Conservation (phyloP, 2,113 vertebrate species). For the Pollachius pollachius region DNA sequence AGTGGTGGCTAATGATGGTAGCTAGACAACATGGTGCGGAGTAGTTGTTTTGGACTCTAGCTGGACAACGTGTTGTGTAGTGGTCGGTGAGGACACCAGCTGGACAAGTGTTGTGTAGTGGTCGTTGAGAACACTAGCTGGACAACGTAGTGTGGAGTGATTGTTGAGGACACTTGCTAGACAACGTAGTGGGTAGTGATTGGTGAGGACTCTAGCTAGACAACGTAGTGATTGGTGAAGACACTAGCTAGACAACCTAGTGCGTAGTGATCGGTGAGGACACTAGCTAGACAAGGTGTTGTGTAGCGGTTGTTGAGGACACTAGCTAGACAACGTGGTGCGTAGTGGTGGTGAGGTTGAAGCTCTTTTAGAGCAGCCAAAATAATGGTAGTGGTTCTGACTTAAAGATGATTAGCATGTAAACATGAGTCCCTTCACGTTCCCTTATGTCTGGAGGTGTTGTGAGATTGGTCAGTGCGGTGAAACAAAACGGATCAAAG, state of each 20-base stretch:
- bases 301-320: neutral
- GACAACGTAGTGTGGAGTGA: too few species aligned
- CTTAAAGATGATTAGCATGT: constrained; percentile 47
- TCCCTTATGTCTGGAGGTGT: constrained; percentile 14
- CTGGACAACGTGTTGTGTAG: neutral
- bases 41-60: neutral
- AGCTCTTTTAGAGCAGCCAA: neutral
- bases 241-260: too few species aligned
- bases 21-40: too few species aligned
- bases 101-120: too few species aligned
- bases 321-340: neutral
- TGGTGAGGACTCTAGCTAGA: too few species aligned
- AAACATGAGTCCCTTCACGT: constrained; percentile 58
- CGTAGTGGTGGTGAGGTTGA: neutral
- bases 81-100: neutral
- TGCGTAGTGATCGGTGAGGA: too few species aligned
- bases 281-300: too few species aligned
- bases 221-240: too few species aligned
- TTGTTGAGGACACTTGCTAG: too few species aligned
- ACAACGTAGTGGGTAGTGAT: too few species aligned
- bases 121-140: too few species aligned
- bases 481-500: constrained; percentile 11
- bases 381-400: constrained; percentile 9
- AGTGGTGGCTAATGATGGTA: too few species aligned
- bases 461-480: constrained; percentile 27